phyloP scores from a whole-genome alignment of 2,797 vertebrate genomes.

The Gallinago stenura region DNA sequence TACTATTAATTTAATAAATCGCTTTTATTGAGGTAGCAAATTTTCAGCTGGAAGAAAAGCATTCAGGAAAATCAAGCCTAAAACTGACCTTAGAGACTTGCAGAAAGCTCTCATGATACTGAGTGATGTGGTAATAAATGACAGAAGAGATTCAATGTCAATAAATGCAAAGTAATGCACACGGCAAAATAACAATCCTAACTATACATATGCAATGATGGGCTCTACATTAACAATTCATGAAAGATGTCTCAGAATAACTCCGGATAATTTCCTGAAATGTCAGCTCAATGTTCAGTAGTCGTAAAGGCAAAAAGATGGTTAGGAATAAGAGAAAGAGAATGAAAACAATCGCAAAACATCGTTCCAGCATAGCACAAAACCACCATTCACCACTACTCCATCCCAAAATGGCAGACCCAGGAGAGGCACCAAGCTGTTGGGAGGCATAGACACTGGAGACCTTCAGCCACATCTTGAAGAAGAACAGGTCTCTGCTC shows the following conservation, averaged over 20 bases:
- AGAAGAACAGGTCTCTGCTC: not conserved
- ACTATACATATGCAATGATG: constrained; percentile 73
- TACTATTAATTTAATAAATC: not conserved
- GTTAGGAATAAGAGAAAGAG: not conserved
- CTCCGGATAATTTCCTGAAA: constrained; percentile 71
- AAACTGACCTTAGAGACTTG: constrained; percentile 19
- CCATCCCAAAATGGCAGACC: not conserved
- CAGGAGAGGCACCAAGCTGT: not conserved
- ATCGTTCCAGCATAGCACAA: not conserved
- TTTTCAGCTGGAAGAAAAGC: not conserved
- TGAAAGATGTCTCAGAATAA: constrained; percentile 73
- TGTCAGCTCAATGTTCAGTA: constrained; percentile 60
- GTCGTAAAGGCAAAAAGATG: constrained; percentile 31
- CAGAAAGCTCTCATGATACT: not conserved
- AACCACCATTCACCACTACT: not conserved
- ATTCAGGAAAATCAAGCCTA: not conserved
- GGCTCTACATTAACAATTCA: constrained; percentile 73
- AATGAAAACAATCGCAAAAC: not conserved
- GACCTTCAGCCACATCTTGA: not conserved
- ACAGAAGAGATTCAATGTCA: constrained; percentile 71
- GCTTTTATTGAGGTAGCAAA: not conserved
- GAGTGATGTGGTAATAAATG: not conserved
- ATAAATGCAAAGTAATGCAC: constrained; percentile 75
- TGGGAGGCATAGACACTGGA: not conserved
- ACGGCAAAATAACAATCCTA: constrained; percentile 64